Conservation (phyloP, 1,140 invertebrate species). For the Tetragonula clypearis region DNA sequence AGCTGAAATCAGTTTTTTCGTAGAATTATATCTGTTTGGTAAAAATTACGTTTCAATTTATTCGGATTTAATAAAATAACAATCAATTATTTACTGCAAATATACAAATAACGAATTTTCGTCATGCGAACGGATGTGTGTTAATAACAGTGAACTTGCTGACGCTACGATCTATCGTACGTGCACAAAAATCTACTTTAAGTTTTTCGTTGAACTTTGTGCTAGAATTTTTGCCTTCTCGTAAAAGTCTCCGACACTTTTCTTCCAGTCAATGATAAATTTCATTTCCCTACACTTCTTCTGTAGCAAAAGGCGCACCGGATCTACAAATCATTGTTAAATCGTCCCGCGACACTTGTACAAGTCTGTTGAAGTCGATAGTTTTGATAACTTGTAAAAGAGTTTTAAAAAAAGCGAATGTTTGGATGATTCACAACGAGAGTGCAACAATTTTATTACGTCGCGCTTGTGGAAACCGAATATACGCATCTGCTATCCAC, state of each 20-base stretch:
- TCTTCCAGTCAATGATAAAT: background rate
- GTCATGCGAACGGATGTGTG: no score
- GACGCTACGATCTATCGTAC: background rate
- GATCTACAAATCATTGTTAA: background rate
- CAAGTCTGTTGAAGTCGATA: background rate
- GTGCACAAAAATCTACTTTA: background rate
- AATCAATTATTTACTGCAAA: no score
- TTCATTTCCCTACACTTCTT: background rate
- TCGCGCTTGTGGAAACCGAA: background rate
- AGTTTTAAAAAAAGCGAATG: background rate
- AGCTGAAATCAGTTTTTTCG: no score
- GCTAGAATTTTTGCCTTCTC: no score
- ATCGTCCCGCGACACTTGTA: background rate
- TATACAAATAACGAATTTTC: no score
- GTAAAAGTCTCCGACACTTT: background rate
- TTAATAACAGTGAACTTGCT: background rate
- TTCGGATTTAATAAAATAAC: no score
- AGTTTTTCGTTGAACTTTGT: background rate
- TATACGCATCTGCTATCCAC: background rate
- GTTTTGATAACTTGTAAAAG: background rate
- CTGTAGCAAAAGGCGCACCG: background rate
- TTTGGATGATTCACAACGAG: background rate
- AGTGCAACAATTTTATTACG: background rate
- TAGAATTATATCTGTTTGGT: no score
- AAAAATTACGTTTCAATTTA: no score